Conservation (phyloP, 53 echinoderm and acorn worm genomes). For the Paracentrotus lividus region DNA sequence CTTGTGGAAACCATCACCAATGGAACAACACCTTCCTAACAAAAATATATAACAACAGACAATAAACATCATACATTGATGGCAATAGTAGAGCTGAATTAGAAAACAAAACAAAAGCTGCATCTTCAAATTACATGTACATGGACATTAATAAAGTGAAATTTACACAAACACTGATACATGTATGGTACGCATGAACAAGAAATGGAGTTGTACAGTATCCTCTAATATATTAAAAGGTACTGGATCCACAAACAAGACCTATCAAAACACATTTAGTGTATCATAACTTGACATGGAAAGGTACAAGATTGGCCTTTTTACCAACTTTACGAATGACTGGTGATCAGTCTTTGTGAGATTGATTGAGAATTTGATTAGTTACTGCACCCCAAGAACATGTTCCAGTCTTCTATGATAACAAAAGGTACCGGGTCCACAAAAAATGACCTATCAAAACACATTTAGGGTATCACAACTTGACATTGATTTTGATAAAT, state of each 20-base stretch:
- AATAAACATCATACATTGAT: not conserved
- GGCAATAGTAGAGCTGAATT: not conserved
- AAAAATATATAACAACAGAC: not conserved
- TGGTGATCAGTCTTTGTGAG: too few species aligned
- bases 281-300: too few species aligned
- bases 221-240: not conserved
- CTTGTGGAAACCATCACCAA: conserved; percentile 6
- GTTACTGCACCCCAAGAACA: too few species aligned
- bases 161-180: too few species aligned
- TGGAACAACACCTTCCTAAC: conserved; percentile 31
- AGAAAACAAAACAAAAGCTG: not conserved
- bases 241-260: not conserved
- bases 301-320: too few species aligned
- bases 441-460: not conserved
- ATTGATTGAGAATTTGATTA: too few species aligned
- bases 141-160: not conserved
- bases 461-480: not conserved
- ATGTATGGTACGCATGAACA: too few species aligned
- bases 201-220: not conserved
- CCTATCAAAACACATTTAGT: not conserved
- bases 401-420: too few species aligned
- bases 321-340: too few species aligned
- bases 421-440: not conserved
- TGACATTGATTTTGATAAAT: too few species aligned
- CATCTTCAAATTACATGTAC: not conserved